phyloP scores from a whole-genome alignment of 2,113 vertebrate species.

The Myanophis thanlyinensis region DNA sequence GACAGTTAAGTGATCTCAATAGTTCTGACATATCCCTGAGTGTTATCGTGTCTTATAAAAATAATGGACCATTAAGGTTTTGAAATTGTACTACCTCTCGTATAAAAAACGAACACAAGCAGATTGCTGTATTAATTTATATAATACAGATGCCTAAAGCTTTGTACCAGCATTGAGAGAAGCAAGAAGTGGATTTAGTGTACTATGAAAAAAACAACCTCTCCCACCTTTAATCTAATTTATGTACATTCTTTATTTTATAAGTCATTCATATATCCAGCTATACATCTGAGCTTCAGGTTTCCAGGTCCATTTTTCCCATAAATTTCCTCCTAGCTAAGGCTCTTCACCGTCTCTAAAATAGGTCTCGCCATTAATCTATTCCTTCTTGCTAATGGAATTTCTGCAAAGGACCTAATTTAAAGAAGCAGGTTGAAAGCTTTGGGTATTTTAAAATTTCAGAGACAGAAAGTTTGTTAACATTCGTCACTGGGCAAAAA shows the following conservation, averaged over 20 bases:
- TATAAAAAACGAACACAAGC: conserved; percentile 4
- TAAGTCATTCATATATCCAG: conserved; percentile 57
- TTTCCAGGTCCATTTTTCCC: conserved; percentile 39
- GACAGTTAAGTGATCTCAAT: not conserved
- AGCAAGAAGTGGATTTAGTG: conserved; percentile 57
- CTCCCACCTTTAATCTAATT: conserved; percentile 68
- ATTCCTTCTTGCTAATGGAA: conserved; percentile 50
- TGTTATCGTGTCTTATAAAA: not conserved
- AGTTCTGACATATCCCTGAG: not conserved
- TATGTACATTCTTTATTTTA: conserved; percentile 55
- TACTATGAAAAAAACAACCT: conserved; percentile 54
- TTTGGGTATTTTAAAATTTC: conserved; percentile 32
- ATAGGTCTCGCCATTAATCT: conserved; percentile 46
- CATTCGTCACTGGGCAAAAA: conserved; percentile 8
- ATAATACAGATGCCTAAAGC: conserved; percentile 61
- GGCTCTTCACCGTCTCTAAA: conserved; percentile 42
- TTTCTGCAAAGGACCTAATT: conserved; percentile 37
- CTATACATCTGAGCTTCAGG: conserved; percentile 59
- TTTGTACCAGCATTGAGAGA: conserved; percentile 54
- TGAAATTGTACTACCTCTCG: conserved; percentile 41
- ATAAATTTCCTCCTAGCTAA: conserved; percentile 48
- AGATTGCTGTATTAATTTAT: conserved; percentile 35
- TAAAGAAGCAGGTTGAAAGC: not conserved
- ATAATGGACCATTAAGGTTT: conserved; percentile 22
- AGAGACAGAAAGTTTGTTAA: conserved; percentile 22